phyloP scores from a whole-genome alignment of 2,888 invertebrate species.

The Aelia acuminata region DNA sequence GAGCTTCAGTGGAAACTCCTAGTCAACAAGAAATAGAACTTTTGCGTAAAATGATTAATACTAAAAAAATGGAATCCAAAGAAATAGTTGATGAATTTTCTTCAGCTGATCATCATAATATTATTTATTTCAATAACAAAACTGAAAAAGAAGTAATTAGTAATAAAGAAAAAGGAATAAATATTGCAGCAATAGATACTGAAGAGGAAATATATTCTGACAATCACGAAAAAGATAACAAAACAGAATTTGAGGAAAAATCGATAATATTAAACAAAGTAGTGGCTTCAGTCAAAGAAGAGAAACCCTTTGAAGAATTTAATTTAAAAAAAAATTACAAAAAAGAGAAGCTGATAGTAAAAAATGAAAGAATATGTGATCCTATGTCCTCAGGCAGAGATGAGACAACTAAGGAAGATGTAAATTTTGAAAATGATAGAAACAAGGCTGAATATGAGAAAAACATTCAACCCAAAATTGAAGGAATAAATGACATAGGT shows the following conservation, averaged over 20 bases:
- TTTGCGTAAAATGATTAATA: not conserved
- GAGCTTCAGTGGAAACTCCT: conserved; percentile 55
- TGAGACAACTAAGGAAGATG: not conserved
- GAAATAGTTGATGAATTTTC: not conserved
- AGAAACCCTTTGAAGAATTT: not conserved
- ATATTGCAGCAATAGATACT: not conserved
- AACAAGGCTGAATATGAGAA: not conserved
- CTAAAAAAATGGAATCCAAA: not conserved
- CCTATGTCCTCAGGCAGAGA: not conserved
- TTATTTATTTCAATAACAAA: not conserved
- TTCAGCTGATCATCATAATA: not conserved
- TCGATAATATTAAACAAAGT: not conserved
- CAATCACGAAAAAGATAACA: not conserved
- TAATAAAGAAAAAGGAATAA: not conserved
- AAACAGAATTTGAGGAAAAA: not conserved
- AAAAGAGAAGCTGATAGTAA: not conserved
- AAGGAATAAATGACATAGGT: not conserved
- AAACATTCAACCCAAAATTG: not conserved
- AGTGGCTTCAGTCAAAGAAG: not conserved
- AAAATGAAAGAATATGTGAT: not conserved
- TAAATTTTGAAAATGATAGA: not conserved
- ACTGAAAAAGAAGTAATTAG: not conserved
- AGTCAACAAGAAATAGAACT: not conserved
- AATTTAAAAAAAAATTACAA: not conserved
- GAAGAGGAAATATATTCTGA: not conserved